A percentile compares a stretch with the other conserved stretches of the same genome.
Evolutionary conservation across 1,140 invertebrate species (phyloP).

Genomic region (Ptiloglossa arizonensis): DNA sequence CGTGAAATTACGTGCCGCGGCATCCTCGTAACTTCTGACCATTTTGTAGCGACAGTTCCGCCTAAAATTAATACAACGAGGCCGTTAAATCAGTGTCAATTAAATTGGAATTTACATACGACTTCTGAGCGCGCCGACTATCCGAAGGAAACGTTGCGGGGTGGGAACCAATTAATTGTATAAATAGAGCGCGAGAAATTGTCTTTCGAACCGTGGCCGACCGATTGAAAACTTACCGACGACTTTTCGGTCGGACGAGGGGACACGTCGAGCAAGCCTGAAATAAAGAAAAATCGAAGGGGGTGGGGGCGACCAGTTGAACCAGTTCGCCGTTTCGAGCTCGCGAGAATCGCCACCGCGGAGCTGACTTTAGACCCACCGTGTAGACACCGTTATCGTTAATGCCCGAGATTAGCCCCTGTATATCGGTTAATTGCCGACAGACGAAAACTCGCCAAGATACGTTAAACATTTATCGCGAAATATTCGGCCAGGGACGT

Average conservation of each 20-base stretch:
- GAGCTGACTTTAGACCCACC: slow-evolving; percentile 13
- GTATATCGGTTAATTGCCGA: slow-evolving; percentile 7
- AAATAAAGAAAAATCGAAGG: slow-evolving; percentile 53
- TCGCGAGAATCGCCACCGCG: slow-evolving; percentile 16
- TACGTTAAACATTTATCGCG: background rate
- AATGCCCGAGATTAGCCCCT: background rate
- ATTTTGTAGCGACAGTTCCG: slow-evolving; percentile 47
- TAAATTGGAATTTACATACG: slow-evolving; percentile 16
- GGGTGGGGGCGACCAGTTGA: slow-evolving; percentile 65
- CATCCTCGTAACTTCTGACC: slow-evolving; percentile 47
- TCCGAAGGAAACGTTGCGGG: background rate
- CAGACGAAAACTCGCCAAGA: background rate
- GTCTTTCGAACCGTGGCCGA: background rate
- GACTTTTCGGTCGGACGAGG: slow-evolving; percentile 29
- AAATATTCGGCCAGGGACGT: background rate
- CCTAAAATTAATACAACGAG: slow-evolving; percentile 63
- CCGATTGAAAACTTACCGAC: background rate
- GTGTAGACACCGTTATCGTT: background rate
- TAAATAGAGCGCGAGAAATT: slow-evolving; percentile 7
- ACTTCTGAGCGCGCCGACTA: no score
- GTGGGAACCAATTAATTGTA: background rate
- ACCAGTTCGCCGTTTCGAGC: slow-evolving; percentile 72
- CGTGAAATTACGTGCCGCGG: slow-evolving; percentile 58
- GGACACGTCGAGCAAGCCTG: slow-evolving; percentile 41
- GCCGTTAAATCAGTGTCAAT: slow-evolving; percentile 58